Evolutionary conservation across 2,113 vertebrate genomes (phyloP), one percentile per base, ranked within the genome.

Genomic region (Seriola quinqueradiata): DNA sequence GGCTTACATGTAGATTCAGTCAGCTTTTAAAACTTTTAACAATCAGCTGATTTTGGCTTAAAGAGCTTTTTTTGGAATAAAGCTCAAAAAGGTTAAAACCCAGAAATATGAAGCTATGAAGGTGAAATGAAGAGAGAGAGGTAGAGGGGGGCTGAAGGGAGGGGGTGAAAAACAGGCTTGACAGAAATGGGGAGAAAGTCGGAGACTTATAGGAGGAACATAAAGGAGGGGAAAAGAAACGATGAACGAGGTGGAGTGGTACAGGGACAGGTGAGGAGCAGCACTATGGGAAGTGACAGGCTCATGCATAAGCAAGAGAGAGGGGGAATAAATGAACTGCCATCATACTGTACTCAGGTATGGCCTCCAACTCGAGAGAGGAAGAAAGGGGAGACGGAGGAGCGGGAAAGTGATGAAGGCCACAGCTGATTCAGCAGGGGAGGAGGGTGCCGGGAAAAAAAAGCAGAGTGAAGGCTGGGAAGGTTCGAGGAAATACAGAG

Each of bases 391-490:
- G 61, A 72, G 71, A 64, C 7, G 57, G 75, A 67, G 74, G 79
- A 82, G 63, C n/a, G 5, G 75, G 58, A 69, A 21, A 36, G 23
- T 5, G 17, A 65, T 21, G 76, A 81, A 90, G 85, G 85, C 83
- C 84, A 71, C 60, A 38, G 82, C 86, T 87, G 83, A 92, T 64
- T 84, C 83, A 87, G 81, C 74, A 70, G 28, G 25, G 28, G 48
- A 42, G 40, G 63, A 0, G 25, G 28, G 21, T 3, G 9, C 13
- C 0, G 8, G 58, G 57, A 44, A 59, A 32, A 44, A 44, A 4
- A 11, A 52, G 32, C 2, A 2, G 28, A 28, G 28, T 2, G 58
- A 28, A 58, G 40, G 16, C 59, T 19, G 4, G 0, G n/a, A 61
- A 40, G 67, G 65, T 55, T 66, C 12, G 75, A 70, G 61, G 32